Percentiles rank a stretch among this genome's conserved stretches.
phyloP scores from a whole-genome alignment of 2,888 invertebrate genomes.

The Hirudinaria manillensis region DNA sequence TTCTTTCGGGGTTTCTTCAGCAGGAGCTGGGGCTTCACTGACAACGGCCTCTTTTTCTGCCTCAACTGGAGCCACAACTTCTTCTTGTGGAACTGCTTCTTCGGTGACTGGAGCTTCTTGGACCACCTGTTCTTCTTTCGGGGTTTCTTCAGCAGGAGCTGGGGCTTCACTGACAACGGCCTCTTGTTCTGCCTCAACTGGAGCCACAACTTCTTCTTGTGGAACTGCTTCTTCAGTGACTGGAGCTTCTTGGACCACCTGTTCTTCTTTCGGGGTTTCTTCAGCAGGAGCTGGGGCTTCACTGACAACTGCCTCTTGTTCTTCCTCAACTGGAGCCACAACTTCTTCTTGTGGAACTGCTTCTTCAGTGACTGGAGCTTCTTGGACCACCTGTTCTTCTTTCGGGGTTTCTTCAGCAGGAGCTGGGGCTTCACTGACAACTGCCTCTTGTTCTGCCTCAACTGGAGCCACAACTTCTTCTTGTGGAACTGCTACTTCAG shows the following conservation, averaged over 20 bases:
- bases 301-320: too few species aligned
- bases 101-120: not conserved
- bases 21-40: not conserved
- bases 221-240: not conserved
- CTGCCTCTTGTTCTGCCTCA: too few species aligned
- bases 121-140: not conserved
- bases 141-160: not conserved
- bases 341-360: conserved; percentile 25
- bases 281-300: not conserved
- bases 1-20: not conserved
- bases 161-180: not conserved
- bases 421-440: not conserved
- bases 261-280: not conserved
- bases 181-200: too few species aligned
- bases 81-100: conserved; percentile 23
- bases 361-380: not conserved
- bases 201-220: not conserved
- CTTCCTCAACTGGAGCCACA: not conserved
- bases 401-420: not conserved
- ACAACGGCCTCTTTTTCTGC: too few species aligned
- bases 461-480: too few species aligned
- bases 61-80: conserved; percentile 8
- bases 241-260: not conserved
- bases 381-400: conserved; percentile 12
- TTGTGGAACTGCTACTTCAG: not conserved